phyloP scores from a whole-genome alignment of 2,113 vertebrate genomes.

The Coreoperca whiteheadi region DNA sequence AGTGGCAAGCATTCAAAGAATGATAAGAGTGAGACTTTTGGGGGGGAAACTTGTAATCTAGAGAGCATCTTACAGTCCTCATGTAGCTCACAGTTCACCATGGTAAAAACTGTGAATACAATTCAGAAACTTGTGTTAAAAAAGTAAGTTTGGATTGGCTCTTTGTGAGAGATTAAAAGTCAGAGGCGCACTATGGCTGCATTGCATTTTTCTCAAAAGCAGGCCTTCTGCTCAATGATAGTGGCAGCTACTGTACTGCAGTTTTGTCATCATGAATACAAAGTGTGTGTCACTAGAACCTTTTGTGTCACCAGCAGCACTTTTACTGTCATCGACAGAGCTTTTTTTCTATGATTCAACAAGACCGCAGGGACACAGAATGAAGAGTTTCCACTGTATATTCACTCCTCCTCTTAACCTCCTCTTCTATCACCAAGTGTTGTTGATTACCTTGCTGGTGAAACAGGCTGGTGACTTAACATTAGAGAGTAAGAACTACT shows the following conservation, averaged over 20 bases:
- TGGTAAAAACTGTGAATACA: not conserved
- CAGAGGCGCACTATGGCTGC: not conserved
- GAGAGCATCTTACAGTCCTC: not conserved
- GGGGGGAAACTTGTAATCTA: not conserved
- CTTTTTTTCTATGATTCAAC: not conserved
- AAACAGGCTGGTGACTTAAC: constrained; percentile 39
- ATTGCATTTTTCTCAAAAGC: not conserved
- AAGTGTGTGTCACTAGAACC: not conserved
- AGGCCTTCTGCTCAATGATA: constrained; percentile 10
- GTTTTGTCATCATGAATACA: constrained; percentile 5
- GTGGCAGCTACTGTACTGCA: not conserved
- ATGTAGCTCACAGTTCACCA: not conserved
- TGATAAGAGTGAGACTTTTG: not conserved
- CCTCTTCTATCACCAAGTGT: constrained; percentile 45
- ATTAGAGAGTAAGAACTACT: constrained; percentile 28
- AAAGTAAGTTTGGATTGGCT: not conserved
- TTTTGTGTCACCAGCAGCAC: not conserved
- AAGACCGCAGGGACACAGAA: not conserved
- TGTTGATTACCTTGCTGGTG: constrained; percentile 36
- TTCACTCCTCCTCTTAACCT: constrained; percentile 2
- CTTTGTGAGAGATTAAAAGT: constrained; percentile 23
- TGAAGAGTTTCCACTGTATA: not conserved
- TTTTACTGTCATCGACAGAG: not conserved
- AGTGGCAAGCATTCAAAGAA: not conserved
- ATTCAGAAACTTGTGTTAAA: not conserved